Conservation (phyloP, 2,113 vertebrate genomes). For the Motacilla tschutschensis region DNA sequence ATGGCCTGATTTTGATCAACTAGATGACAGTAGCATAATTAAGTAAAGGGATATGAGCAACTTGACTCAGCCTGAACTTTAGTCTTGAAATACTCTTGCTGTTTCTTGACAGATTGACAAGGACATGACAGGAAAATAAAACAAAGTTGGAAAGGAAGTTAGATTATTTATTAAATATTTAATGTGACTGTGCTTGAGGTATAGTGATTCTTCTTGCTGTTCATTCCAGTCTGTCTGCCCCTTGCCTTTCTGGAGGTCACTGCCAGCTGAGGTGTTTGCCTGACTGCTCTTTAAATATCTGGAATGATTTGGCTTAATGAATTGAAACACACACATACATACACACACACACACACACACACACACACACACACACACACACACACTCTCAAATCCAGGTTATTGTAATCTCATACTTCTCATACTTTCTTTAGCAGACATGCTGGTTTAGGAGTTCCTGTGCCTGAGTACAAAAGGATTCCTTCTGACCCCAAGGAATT, state of each 20-base stretch:
- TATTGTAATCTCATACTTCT: neutral
- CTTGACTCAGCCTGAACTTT: neutral
- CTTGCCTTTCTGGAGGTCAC: neutral
- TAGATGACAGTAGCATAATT: neutral
- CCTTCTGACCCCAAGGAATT: neutral
- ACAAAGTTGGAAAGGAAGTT: neutral
- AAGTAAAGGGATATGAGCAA: neutral
- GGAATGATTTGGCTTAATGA: neutral
- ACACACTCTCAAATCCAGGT: neutral
- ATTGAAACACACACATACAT: neutral
- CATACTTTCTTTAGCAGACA: neutral
- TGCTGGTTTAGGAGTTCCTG: neutral
- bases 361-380: neutral
- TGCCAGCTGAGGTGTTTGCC: neutral
- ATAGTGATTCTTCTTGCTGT: neutral
- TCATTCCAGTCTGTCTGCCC: neutral
- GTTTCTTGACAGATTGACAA: neutral
- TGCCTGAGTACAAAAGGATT: neutral
- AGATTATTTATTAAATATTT: neutral
- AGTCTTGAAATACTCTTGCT: neutral
- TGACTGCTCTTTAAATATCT: neutral
- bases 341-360: too few species aligned
- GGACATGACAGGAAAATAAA: neutral
- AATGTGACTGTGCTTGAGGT: neutral
- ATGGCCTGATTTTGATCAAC: neutral